Percentiles rank a stretch among this genome's conserved stretches.
These are phyloP conservation scores for Shargacucullia verbasci DNA, from an alignment of 2,888 invertebrate species.

Conservation along the genomic window DNA sequence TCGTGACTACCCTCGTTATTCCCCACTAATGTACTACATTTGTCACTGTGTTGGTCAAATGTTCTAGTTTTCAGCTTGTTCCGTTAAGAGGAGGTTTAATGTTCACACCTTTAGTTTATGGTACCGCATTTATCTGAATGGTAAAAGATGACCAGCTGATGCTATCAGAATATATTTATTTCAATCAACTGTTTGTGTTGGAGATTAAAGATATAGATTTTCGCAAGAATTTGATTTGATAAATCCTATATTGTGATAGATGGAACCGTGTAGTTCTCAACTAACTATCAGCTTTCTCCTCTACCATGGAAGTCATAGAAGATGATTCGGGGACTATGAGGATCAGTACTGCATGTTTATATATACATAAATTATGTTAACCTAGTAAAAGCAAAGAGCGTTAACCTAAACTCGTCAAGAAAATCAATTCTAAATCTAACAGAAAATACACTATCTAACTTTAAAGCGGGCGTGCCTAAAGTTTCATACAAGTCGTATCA, in stretches of 20 bases:
- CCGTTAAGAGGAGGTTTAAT: constrained; percentile 47
- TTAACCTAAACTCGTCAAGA: neutral
- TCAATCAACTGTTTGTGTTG: too few relatives aligned
- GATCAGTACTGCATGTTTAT: too few relatives aligned
- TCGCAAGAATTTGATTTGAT: too few relatives aligned
- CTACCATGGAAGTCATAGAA: too few relatives aligned
- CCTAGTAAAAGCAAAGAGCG: neutral
- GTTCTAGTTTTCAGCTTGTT: constrained; percentile 57
- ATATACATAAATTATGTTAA: neutral
- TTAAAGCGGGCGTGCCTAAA: constrained; percentile 16
- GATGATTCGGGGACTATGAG: too few relatives aligned
- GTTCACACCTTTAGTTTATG: constrained; percentile 45
- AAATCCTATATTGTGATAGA: too few relatives aligned
- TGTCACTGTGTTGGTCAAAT: constrained; percentile 56
- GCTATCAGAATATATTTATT: constrained; percentile 1
- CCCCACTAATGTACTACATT: constrained; percentile 56
- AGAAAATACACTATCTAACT: constrained; percentile 36
- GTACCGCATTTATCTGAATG: constrained; percentile 18
- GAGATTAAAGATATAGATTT: too few relatives aligned
- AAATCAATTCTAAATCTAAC: constrained; percentile 26
- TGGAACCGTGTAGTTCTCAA: too few relatives aligned
- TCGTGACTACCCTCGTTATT: constrained; percentile 55
- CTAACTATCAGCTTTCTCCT: too few relatives aligned
- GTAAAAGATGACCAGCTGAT: constrained; percentile 12
- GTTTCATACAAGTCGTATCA: constrained; percentile 40